phyloP scores from a whole-genome alignment of 2,113 vertebrate genomes.

The Pangasianodon gigas region DNA sequence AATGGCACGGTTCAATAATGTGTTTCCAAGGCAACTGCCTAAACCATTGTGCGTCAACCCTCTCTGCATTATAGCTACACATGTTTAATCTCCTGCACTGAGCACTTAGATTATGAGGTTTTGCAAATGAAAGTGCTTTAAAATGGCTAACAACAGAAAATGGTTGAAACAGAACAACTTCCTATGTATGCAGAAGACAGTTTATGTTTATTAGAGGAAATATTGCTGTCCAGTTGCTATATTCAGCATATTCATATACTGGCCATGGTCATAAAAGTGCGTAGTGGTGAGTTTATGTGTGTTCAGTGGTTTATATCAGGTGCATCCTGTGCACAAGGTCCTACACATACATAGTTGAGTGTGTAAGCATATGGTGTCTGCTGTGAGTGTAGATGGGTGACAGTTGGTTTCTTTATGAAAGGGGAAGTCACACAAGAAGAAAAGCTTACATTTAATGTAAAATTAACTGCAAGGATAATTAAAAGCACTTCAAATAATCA shows the following conservation, averaged over 20 bases:
- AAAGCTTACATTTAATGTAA: neutral
- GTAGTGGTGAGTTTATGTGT: neutral
- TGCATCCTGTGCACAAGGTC: conserved; percentile 18
- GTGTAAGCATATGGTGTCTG: neutral
- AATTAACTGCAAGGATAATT: neutral
- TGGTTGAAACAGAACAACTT: conserved; percentile 37
- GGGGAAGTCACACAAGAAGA: neutral
- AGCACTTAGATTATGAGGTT: conserved; percentile 65
- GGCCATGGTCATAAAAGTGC: neutral
- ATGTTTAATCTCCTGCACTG: conserved; percentile 50
- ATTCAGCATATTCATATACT: neutral
- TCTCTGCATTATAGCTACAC: conserved; percentile 40
- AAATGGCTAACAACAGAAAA: conserved; percentile 60
- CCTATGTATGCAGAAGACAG: neutral
- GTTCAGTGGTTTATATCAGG: conserved; percentile 9
- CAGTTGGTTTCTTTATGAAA: conserved; percentile 18
- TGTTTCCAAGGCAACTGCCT: conserved; percentile 73
- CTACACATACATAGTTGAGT: neutral
- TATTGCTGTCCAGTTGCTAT: neutral
- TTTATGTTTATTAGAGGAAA: neutral
- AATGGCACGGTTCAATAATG: conserved; percentile 63
- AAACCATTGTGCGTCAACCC: conserved; percentile 59
- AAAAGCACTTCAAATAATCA: neutral
- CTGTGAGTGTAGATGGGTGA: conserved; percentile 12
- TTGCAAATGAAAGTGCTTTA: conserved; percentile 67